Evolutionary conservation across 2,888 invertebrate genomes (phyloP).

Genomic region (Fragum sueziense): DNA sequence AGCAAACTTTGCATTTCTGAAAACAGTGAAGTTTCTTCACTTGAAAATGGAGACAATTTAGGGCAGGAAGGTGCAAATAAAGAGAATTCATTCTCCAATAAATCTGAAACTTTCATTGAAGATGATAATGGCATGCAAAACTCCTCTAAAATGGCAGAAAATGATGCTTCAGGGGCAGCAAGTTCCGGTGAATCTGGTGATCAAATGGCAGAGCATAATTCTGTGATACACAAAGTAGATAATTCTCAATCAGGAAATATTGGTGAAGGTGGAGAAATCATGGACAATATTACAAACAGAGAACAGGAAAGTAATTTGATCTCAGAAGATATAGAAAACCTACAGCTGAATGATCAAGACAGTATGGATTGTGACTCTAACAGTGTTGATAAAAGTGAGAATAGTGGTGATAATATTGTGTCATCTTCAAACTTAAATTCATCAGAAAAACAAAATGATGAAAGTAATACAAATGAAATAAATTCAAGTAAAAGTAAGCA

Average conservation of each 20-base stretch:
- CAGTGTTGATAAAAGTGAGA: not conserved
- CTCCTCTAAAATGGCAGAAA: not conserved
- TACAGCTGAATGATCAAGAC: not conserved
- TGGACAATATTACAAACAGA: not conserved
- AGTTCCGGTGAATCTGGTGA: not conserved
- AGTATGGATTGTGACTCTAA: not conserved
- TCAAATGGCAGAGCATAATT: too few relatives aligned
- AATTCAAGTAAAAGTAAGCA: not conserved
- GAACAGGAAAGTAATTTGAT: not conserved
- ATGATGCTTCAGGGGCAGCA: not conserved
- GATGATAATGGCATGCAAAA: too few relatives aligned
- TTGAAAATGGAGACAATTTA: not conserved
- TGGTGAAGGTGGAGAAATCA: not conserved
- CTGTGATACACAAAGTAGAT: not conserved
- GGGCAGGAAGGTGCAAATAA: not conserved
- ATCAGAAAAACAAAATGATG: not conserved
- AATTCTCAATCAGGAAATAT: not conserved
- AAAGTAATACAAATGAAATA: not conserved
- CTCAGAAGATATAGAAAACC: not conserved
- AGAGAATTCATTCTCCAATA: not conserved
- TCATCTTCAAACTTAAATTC: too few relatives aligned
- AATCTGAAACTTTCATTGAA: not conserved
- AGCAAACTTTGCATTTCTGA: slow-evolving; percentile 6
- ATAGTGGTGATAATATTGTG: not conserved
- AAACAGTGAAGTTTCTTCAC: not conserved